Evolutionary conservation across 2,888 invertebrate species (phyloP).

Genomic region (Ischnus inquisitorius): DNA sequence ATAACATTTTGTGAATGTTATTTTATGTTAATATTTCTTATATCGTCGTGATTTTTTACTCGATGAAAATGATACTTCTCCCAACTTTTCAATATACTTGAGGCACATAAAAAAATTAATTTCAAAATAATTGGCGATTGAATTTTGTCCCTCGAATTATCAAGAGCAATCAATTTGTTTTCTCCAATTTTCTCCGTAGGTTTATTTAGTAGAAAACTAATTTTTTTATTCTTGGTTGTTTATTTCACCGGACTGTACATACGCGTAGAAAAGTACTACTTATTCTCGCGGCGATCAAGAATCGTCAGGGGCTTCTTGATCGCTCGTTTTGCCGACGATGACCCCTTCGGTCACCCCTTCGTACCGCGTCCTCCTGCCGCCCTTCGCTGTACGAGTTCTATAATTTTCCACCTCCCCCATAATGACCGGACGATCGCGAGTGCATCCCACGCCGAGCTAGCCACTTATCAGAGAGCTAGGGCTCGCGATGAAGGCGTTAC

Average conservation of each 20-base stretch:
- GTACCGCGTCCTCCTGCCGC: constrained; percentile 6
- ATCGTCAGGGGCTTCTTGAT: constrained; percentile 34
- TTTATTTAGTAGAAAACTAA: not conserved
- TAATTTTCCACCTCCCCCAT: constrained; percentile 70
- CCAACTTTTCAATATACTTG: too few species aligned
- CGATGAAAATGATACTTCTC: too few species aligned
- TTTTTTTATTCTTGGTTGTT: not conserved
- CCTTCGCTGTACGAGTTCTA: constrained; percentile 52
- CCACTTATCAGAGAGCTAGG: constrained; percentile 68
- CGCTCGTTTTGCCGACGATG: constrained; percentile 35
- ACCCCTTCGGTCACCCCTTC: constrained; percentile 34
- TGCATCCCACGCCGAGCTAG: constrained; percentile 51
- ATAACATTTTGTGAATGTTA: not conserved
- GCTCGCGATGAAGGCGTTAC: constrained; percentile 52
- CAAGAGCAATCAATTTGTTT: not conserved
- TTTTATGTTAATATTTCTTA: not conserved
- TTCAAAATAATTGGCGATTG: too few species aligned
- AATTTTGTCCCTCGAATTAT: not conserved
- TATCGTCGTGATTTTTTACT: too few species aligned
- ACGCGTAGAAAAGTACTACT: constrained; percentile 1
- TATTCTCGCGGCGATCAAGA: constrained; percentile 15
- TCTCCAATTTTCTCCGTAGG: not conserved
- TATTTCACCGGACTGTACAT: not conserved
- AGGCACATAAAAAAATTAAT: too few species aligned
- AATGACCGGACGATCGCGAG: constrained; percentile 67